Percentiles rank a stretch among this genome's conserved stretches.
phyloP scores from a whole-genome alignment of 2,113 vertebrate genomes.

The Sander lucioperca region DNA sequence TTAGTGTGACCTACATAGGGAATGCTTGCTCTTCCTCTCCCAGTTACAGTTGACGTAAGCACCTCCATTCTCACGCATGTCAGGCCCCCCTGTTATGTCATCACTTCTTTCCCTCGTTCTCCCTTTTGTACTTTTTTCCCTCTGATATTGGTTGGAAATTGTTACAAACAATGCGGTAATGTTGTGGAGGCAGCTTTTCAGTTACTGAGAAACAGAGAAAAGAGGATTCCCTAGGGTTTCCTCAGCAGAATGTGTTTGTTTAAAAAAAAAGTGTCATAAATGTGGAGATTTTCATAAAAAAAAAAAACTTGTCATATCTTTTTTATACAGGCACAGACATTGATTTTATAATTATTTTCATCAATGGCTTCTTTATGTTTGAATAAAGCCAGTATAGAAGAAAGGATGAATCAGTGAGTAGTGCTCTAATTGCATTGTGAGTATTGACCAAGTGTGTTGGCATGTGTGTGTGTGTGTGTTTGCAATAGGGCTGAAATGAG shows the following conservation, averaged over 20 bases:
- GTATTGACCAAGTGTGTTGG: background rate
- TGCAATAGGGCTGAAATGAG: background rate
- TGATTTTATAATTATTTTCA: background rate
- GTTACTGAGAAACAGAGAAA: slow-evolving; percentile 7
- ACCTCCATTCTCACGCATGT: slow-evolving; percentile 60
- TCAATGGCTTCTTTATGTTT: background rate
- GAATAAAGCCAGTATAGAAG: too few relatives aligned
- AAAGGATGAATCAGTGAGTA: background rate
- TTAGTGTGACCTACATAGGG: slow-evolving; percentile 85
- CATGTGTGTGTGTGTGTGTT: too few relatives aligned
- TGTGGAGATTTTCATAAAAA: background rate
- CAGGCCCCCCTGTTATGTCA: slow-evolving; percentile 81
- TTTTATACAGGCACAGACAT: background rate
- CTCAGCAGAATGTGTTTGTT: slow-evolving; percentile 10
- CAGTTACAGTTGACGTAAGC: slow-evolving; percentile 84
- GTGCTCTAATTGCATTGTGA: slow-evolving; percentile 2
- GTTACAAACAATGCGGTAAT: slow-evolving; percentile 27
- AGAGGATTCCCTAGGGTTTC: slow-evolving; percentile 27
- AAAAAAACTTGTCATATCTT: background rate
- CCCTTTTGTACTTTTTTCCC: slow-evolving; percentile 27
- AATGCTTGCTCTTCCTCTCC: slow-evolving; percentile 74
- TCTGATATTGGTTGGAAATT: slow-evolving; percentile 46
- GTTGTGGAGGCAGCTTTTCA: slow-evolving; percentile 22
- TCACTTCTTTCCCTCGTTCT: slow-evolving; percentile 45
- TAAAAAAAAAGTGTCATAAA: background rate